phyloP scores from a whole-genome alignment of 2,888 invertebrate species.

The Strigamia crassipes region DNA sequence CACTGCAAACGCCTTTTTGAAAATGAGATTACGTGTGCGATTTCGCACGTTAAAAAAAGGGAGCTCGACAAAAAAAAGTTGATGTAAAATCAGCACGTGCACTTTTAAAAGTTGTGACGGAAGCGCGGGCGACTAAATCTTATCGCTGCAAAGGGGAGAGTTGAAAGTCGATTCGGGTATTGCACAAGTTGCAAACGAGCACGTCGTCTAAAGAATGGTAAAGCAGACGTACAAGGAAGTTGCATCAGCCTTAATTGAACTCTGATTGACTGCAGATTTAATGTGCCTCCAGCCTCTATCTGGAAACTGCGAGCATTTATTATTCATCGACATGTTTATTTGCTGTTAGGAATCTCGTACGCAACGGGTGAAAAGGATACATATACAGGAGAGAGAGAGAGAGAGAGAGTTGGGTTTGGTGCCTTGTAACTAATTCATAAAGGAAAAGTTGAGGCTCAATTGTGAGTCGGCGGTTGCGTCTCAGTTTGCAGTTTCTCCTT shows the following conservation, averaged over 20 bases:
- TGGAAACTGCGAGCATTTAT: neutral
- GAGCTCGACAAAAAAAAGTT: constrained; percentile 3
- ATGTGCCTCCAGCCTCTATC: neutral
- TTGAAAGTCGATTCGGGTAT: neutral
- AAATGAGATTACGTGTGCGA: constrained; percentile 16
- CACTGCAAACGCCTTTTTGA: constrained; percentile 15
- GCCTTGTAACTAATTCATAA: constrained; percentile 11
- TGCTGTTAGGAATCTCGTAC: neutral
- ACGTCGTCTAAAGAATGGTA: constrained; percentile 18
- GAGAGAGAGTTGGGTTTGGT: neutral
- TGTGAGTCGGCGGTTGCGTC: constrained; percentile 1
- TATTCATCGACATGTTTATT: constrained; percentile 5
- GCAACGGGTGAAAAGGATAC: neutral
- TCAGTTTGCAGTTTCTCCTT: constrained; percentile 10
- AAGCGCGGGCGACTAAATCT: constrained; percentile 16
- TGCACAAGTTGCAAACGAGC: constrained; percentile 21
- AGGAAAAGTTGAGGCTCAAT: constrained; percentile 10
- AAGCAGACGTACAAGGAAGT: constrained; percentile 43
- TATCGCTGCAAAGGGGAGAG: neutral
- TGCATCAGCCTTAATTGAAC: constrained; percentile 46
- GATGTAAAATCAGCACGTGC: constrained; percentile 21
- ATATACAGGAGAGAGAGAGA: neutral
- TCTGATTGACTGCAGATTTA: constrained; percentile 33
- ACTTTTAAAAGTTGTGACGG: constrained; percentile 21
- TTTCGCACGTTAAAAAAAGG: neutral